Evolutionary conservation across 2,113 vertebrate genomes (phyloP).

Genomic region (Phalacrocorax carbo): DNA sequence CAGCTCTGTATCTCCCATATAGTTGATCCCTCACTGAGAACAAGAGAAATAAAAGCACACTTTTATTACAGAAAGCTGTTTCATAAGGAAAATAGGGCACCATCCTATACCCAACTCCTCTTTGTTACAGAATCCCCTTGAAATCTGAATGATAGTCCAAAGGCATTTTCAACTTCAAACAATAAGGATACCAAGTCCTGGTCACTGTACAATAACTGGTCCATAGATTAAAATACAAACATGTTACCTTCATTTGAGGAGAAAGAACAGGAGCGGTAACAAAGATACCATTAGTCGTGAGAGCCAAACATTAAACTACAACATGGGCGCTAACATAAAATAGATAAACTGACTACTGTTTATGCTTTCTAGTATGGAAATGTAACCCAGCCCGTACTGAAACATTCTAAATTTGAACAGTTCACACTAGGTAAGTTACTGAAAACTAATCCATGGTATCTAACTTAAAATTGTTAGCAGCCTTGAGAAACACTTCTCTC

Average conservation of each 20-base stretch:
- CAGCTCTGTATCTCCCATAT: background rate
- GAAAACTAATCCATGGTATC: background rate
- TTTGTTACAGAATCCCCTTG: background rate
- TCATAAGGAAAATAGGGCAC: background rate
- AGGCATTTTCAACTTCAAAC: background rate
- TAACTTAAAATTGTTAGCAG: background rate
- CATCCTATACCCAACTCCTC: background rate
- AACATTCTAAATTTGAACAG: background rate
- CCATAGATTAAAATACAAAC: background rate
- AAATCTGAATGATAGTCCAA: background rate
- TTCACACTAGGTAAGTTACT: background rate
- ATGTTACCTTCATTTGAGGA: background rate
- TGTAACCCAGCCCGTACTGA: background rate
- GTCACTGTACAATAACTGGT: background rate
- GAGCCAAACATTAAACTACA: background rate
- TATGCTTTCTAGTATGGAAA: background rate
- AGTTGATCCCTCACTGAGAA: background rate
- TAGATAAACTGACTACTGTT: accelerated
- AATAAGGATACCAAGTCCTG: background rate
- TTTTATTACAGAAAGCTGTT: background rate
- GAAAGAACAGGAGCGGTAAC: background rate
- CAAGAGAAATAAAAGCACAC: background rate
- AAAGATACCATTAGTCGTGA: background rate
- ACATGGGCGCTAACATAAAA: background rate
- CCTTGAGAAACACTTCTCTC: background rate